Base-by-base conservation (phyloP, 2,888 invertebrate species). In the Laothoe populi region DNA sequence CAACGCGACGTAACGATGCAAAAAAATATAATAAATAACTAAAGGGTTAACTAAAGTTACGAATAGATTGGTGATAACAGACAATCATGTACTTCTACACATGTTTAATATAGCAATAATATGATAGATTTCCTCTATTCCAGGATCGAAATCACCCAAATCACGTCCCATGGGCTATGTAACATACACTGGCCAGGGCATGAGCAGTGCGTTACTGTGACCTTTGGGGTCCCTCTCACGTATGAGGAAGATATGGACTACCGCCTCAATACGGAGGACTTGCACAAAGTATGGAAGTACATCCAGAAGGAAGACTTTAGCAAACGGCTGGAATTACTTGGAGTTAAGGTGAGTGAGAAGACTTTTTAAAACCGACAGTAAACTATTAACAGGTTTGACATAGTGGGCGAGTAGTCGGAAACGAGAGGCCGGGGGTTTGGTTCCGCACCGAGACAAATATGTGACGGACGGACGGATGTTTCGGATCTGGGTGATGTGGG, bases 171-270 rank as follows among this genome's bases (percentile, higher is more conserved):
- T 0, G 72, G 78, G 0, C 65, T 82, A 13, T 93, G 93, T 77
- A 87, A 84, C 66, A 75, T 88, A 66, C 79, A 85, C 67, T 93
- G 93, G 93, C 93, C 92, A 0, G 75, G 79, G 60, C 86, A 76
- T 63, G 84, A 87, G 65, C 72, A 67, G 16, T 93, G 93, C 66
- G 74, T 83, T 0, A 79, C 82, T 23, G 81, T 93, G 4, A 77
- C 71, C 38, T 90, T 90, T 71, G 87, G 86, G 0, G 83, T 92
- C 0, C 83, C 88, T 0, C 79, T 93, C 23, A 74, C 76, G 19
- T 86, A 84, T 26, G 84, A 80, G 0, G 85, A 82, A 0, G 72
- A 74, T 0, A 63, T 57, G 1, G 70, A 71, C 0, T 75, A 75
- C 0, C 70, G 83, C 62, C 79, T 93, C n/a, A 81, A 74, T n/a